phyloP scores from a whole-genome alignment of 1,140 invertebrate species.

The Asbolus verrucosus region DNA sequence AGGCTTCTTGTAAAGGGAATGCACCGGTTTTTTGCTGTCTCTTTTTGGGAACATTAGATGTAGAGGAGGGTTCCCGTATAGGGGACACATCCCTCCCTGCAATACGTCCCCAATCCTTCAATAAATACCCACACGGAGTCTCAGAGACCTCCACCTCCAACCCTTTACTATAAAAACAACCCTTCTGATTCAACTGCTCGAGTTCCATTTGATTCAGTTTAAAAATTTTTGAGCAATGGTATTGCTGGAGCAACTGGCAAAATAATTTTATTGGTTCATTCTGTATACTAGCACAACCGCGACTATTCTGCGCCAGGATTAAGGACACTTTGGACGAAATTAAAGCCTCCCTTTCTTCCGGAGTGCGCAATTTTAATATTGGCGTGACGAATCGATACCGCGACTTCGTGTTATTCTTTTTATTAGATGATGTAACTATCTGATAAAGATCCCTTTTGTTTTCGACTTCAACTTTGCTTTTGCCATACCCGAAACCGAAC shows the following conservation, averaged over 20 bases:
- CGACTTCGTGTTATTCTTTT: constrained; percentile 21
- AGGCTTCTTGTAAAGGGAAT: too few species aligned
- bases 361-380: constrained; percentile 10
- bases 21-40: too few species aligned
- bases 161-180: constrained; percentile 49
- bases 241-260: neutral
- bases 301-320: constrained; percentile 52
- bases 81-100: constrained; percentile 54
- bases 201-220: neutral
- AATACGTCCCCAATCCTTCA: constrained; percentile 61
- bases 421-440: neutral
- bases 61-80: too few species aligned
- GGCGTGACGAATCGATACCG: constrained; percentile 22
- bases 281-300: too few species aligned
- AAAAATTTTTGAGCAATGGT: constrained; percentile 16
- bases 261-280: neutral
- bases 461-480: neutral
- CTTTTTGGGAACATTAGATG: too few species aligned
- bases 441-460: too few species aligned
- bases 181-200: constrained; percentile 7
- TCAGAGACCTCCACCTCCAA: constrained; percentile 48
- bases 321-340: constrained; percentile 58
- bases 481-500: constrained; percentile 48
- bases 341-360: constrained; percentile 25
- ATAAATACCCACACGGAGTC: constrained; percentile 54